Conservation (phyloP, 2,888 invertebrate genomes). For the Tachystola acroxantha region DNA sequence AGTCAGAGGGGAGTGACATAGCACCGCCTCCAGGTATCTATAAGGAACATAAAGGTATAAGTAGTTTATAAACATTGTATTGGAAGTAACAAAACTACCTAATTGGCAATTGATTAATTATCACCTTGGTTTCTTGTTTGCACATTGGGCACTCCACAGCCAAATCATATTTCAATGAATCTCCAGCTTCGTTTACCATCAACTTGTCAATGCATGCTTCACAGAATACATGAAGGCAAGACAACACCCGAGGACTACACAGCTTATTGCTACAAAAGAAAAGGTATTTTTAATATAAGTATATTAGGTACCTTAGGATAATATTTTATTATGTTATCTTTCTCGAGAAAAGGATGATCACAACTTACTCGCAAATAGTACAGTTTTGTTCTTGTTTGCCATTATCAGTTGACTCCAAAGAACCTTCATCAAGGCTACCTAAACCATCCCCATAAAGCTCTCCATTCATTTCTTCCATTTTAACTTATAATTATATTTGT, state of each 20-base stretch:
- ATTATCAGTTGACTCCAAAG: conserved; percentile 67
- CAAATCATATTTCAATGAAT: conserved; percentile 80
- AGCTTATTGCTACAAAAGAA: conserved; percentile 80
- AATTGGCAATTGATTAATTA: conserved; percentile 3
- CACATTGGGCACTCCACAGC: conserved; percentile 88
- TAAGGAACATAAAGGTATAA: conserved; percentile 18
- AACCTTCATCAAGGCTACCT: conserved; percentile 70
- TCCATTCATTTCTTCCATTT: conserved; percentile 80
- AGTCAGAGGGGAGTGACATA: conserved; percentile 89
- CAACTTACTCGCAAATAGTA: conserved; percentile 82
- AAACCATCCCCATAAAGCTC: conserved; percentile 72
- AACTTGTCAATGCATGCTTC: conserved; percentile 92
- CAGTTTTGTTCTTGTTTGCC: conserved; percentile 80
- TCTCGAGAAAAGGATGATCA: too few relatives aligned
- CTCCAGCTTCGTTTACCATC: conserved; percentile 84
- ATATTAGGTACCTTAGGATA: too few relatives aligned
- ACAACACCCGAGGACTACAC: conserved; percentile 90
- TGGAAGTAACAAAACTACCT: not conserved
- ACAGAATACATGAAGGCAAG: conserved; percentile 97
- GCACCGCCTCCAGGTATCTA: conserved; percentile 88
- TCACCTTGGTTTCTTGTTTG: conserved; percentile 90
- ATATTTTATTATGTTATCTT: too few relatives aligned
- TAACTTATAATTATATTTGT: conserved; percentile 68
- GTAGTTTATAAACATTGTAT: conserved; percentile 2
- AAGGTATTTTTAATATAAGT: too few relatives aligned